Evolutionary conservation across 2,797 vertebrate species (phyloP).

Genomic region (Arnoldichthys spilopterus): DNA sequence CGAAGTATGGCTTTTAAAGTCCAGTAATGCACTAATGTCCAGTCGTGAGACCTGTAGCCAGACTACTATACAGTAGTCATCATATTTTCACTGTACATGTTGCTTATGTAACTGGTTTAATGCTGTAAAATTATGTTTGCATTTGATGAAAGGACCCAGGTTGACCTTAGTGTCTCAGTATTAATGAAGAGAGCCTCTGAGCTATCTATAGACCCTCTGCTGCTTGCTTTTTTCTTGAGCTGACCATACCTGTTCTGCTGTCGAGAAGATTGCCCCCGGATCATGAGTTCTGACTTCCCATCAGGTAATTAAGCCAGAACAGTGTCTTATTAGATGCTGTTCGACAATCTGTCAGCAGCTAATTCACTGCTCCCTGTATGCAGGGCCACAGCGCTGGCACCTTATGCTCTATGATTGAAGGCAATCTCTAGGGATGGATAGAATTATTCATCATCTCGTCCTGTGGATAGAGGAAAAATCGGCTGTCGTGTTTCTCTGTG

Average conservation of each 20-base stretch:
- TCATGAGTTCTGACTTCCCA: slow-evolving; percentile 71
- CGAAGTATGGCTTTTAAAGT: too few relatives aligned
- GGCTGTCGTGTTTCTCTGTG: slow-evolving; percentile 62
- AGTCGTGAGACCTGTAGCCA: too few relatives aligned
- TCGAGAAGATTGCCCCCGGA: slow-evolving; percentile 60
- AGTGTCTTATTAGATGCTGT: slow-evolving; percentile 72
- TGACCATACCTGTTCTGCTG: slow-evolving; percentile 60
- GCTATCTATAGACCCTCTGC: slow-evolving; percentile 14
- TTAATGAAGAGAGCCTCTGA: background rate
- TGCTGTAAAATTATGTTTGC: background rate
- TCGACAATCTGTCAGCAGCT: slow-evolving; percentile 77
- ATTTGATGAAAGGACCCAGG: background rate
- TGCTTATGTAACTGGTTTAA: background rate
- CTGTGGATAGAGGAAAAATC: slow-evolving; percentile 73
- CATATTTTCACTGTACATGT: background rate
- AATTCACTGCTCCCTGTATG: slow-evolving; percentile 76
- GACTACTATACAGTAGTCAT: background rate
- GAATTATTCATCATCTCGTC: slow-evolving; percentile 82
- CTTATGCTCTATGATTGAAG: slow-evolving; percentile 84
- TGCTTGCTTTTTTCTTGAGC: slow-evolving; percentile 47
- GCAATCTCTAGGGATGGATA: slow-evolving; percentile 78
- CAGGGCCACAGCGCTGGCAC: slow-evolving; percentile 76
- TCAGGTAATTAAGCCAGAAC: slow-evolving; percentile 75
- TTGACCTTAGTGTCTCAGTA: background rate
- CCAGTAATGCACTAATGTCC: too few relatives aligned